Evolutionary conservation across 2,113 vertebrate species (phyloP), one percentile per base, ranked within the genome.

Genomic region (Ochotona princeps): DNA sequence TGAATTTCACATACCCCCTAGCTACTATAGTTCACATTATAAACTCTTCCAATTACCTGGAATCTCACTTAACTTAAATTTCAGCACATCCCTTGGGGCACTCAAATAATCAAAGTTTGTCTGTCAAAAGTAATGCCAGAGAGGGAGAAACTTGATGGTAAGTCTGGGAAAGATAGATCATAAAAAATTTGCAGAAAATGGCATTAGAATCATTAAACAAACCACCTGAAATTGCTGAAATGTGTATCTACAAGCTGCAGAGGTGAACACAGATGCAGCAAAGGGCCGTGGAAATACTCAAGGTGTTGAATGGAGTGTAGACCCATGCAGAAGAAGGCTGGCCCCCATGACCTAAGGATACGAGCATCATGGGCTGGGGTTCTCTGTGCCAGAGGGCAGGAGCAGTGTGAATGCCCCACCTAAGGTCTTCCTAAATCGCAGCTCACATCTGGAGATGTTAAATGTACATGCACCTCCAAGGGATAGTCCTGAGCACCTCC

Each of bases 41-140:
- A 96, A 93, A 96, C 95, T 97, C 96, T 96, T 93, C 92, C 97
- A 97, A 97, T 96, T 97, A 97, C 96, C 92, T 95, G 96, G 95
- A 95, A 95, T 97, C 96, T 97, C 95, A 95, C 95, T 97, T 97
- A 94, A 94, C 93, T 96, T 95, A 94, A 95, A 95, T 95, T 92
- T 92, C 95, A 93, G 93, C 90, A 83, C 79, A 81, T 89, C 66
- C 97, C 96, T 76, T 76, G 94, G 87, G 96, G 95, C 96, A 65
- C 87, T 90, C 88, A 78, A 85, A 96, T 95, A 95, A 97, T 97
- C 97, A 96, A 96, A 97, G 96, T 96, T 92, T 89, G 90, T 82
- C 96, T 96, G 93, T 95, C 25, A n/a, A 73, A 95, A 96, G 90
- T 65, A 72, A 86, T 96, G 28, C 83, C 0, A 2, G 70, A 93